A percentile compares a stretch with the other conserved stretches of the same genome.
Evolutionary conservation across 2,888 invertebrate genomes (phyloP).

Genomic region (Gastracanthus pulcherrimus): DNA sequence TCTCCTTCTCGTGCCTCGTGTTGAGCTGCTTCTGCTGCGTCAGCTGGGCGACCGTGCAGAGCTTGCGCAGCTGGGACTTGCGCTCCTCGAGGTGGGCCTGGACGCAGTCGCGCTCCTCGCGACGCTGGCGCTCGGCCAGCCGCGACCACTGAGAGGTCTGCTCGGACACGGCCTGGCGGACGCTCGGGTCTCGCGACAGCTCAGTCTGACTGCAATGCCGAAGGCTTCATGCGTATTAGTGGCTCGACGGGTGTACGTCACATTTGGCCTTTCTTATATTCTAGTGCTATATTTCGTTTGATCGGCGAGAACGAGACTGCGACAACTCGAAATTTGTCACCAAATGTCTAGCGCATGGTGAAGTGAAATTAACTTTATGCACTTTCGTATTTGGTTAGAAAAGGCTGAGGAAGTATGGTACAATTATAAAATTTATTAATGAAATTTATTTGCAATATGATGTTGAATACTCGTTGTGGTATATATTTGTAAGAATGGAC

Average conservation of each 20-base stretch:
- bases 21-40: constrained; percentile 94
- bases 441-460: no score
- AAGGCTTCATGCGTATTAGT: constrained; percentile 41
- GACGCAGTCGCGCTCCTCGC: constrained; percentile 90
- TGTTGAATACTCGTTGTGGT: no score
- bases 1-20: constrained; percentile 92
- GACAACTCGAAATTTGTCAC: no score
- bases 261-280: constrained; percentile 11
- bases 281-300: background rate
- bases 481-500: no score
- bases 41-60: constrained; percentile 90
- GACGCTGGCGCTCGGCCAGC: constrained; percentile 90
- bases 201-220: constrained; percentile 85
- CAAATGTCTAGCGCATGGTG: no score
- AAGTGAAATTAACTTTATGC: no score
- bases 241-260: constrained; percentile 16
- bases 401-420: no score
- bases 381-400: no score
- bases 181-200: constrained; percentile 86
- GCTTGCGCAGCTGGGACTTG: constrained; percentile 82
- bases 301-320: no score
- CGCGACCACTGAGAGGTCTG: constrained; percentile 97
- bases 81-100: constrained; percentile 92
- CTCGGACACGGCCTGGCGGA: constrained; percentile 91
- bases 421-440: no score